Conservation (phyloP, 1,140 invertebrate genomes). For the Pollicipes pollicipes region DNA sequence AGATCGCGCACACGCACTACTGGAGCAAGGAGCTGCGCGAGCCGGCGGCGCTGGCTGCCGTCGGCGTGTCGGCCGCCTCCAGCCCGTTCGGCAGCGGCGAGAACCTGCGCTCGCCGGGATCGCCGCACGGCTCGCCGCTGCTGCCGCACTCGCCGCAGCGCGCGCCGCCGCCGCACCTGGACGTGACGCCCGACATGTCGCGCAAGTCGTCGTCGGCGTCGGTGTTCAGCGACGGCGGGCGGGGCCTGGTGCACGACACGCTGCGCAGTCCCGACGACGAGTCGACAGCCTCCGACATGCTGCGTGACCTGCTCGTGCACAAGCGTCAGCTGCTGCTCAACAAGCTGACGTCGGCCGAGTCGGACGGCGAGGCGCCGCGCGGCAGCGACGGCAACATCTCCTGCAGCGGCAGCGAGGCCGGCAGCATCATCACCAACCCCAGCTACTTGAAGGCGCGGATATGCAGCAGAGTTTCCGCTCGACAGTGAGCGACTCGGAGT, state of each 20-base stretch:
- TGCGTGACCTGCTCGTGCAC: conserved; percentile 69
- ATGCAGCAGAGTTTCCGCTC: conserved; percentile 26
- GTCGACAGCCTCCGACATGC: conserved; percentile 40
- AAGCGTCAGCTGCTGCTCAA: conserved; percentile 68
- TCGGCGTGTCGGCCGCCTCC: conserved; percentile 16
- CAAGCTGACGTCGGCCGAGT: conserved; percentile 71
- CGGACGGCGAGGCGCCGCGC: conserved; percentile 28
- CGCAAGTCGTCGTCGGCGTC: conserved; percentile 1
- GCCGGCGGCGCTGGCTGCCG: conserved; percentile 17
- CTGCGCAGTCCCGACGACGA: conserved; percentile 15
- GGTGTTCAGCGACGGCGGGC: not conserved
- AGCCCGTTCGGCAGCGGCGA: conserved; percentile 30
- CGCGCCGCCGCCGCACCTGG: not conserved
- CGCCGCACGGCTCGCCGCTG: not conserved
- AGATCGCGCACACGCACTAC: conserved; percentile 96
- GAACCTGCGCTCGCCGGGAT: conserved; percentile 20
- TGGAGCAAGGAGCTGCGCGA: conserved; percentile 74
- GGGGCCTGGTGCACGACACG: conserved; percentile 1
- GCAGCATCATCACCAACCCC: conserved; percentile 64
- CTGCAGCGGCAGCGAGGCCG: conserved; percentile 50
- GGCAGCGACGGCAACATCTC: conserved; percentile 18
- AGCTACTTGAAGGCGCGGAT: conserved; percentile 35
- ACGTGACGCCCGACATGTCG: not conserved
- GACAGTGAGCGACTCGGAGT: conserved; percentile 19
- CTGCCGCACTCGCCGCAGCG: not conserved